Evolutionary conservation across 2,888 invertebrate genomes (phyloP).

Genomic region (Acanthosepion lycidas): DNA sequence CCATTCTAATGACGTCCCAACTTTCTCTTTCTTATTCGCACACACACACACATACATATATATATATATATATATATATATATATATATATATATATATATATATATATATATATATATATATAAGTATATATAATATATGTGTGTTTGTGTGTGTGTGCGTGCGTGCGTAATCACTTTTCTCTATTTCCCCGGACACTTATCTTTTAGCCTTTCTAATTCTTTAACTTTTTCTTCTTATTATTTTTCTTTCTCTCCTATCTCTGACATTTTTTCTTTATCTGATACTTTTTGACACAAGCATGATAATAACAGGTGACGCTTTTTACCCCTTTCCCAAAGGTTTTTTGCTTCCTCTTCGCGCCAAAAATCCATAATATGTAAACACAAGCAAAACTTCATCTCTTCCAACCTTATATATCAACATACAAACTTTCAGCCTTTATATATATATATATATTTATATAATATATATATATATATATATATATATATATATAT

Average conservation of each 20-base stretch:
- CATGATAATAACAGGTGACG: neutral
- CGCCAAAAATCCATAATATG: conserved; percentile 6
- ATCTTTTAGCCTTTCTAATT: neutral
- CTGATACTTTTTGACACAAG: neutral
- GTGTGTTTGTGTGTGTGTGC: too few relatives aligned
- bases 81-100: neutral
- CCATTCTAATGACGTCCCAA: neutral
- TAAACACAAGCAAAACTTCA: neutral
- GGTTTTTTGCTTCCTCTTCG: neutral
- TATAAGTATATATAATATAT: neutral
- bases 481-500: neutral
- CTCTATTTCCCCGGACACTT: too few relatives aligned
- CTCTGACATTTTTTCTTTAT: neutral
- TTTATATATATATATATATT: neutral
- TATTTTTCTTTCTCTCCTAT: neutral
- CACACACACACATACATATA: neutral
- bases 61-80: conserved; percentile 33
- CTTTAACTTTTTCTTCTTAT: neutral
- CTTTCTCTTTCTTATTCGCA: neutral
- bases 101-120: neutral
- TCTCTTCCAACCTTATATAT: neutral
- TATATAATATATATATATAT: neutral
- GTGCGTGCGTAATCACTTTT: neutral
- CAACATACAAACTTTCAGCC: neutral
- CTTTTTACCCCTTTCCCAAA: neutral